Conservation (phyloP, 2,113 vertebrate species). For the Pandion haliaetus region DNA sequence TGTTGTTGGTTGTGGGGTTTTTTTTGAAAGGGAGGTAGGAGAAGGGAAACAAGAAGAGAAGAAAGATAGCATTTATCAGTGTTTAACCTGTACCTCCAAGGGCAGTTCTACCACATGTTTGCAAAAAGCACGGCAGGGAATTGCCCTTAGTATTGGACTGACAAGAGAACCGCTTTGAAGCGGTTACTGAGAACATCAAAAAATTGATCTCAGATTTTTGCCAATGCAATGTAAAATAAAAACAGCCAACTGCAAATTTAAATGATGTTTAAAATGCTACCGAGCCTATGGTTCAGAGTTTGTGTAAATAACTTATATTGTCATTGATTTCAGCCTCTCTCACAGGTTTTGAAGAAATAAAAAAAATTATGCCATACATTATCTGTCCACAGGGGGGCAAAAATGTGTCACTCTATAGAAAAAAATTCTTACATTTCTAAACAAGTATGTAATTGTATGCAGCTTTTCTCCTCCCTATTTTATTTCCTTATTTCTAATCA, state of each 20-base stretch:
- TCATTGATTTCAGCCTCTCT: background rate
- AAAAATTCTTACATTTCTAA: background rate
- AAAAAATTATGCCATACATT: background rate
- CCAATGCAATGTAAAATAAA: background rate
- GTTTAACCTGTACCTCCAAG: background rate
- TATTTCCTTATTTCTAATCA: background rate
- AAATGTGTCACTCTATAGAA: background rate
- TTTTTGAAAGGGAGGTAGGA: background rate
- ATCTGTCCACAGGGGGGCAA: slow-evolving; percentile 39
- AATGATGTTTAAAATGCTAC: background rate
- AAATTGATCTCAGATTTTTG: background rate
- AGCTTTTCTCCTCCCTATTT: background rate
- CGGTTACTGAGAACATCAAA: background rate
- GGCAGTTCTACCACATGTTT: background rate
- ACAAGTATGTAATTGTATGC: background rate
- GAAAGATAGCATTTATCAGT: background rate
- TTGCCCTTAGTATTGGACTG: too few relatives aligned
- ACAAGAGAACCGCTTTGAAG: background rate
- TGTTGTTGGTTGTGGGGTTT: rapidly evolving
- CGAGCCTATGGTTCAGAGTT: background rate
- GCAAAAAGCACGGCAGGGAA: background rate
- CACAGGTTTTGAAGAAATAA: background rate
- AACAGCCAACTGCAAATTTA: background rate
- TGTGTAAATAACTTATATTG: background rate
- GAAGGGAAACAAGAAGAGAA: background rate